Evolutionary conservation across 2,113 vertebrate genomes (phyloP).

Genomic region (Ovis canadensis): DNA sequence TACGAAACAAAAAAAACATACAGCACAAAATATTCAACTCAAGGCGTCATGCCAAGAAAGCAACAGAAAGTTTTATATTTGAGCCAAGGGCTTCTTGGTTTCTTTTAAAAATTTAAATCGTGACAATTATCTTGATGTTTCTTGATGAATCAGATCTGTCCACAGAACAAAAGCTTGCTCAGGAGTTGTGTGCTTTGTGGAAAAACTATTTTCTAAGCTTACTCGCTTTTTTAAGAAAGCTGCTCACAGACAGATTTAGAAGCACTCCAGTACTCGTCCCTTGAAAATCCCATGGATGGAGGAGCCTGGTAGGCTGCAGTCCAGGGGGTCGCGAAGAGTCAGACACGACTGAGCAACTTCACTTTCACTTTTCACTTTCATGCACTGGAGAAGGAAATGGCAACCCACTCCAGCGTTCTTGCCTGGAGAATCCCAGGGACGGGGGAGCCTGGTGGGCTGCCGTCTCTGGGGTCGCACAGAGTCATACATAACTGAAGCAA

Average conservation of each 20-base stretch:
- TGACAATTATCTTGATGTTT: slow-evolving; percentile 86
- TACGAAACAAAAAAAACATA: slow-evolving; percentile 74
- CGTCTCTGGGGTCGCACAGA: no score
- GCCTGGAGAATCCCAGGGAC: no score
- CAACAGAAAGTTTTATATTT: slow-evolving; percentile 81
- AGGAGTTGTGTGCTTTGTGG: slow-evolving; percentile 70
- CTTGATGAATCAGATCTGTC: slow-evolving; percentile 83
- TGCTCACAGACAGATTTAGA: slow-evolving; percentile 79
- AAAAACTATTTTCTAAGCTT: slow-evolving; percentile 79
- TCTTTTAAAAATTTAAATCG: slow-evolving; percentile 84
- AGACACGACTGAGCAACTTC: no score
- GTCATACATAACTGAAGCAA: no score
- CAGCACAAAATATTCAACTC: slow-evolving; percentile 77
- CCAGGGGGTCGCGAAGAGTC: no score
- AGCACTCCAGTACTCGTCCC: neutral
- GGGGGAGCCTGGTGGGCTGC: no score
- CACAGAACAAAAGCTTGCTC: slow-evolving; percentile 76
- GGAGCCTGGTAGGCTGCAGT: no score
- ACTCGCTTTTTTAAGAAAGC: slow-evolving; percentile 77
- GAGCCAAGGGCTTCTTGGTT: slow-evolving; percentile 81
- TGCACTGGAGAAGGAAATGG: no score
- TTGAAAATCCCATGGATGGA: no score
- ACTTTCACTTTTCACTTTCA: no score
- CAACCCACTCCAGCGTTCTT: no score
- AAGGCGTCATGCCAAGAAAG: slow-evolving; percentile 81